phyloP scores from a whole-genome alignment of 2,797 vertebrate species.

The Oreochromis mossambicus region DNA sequence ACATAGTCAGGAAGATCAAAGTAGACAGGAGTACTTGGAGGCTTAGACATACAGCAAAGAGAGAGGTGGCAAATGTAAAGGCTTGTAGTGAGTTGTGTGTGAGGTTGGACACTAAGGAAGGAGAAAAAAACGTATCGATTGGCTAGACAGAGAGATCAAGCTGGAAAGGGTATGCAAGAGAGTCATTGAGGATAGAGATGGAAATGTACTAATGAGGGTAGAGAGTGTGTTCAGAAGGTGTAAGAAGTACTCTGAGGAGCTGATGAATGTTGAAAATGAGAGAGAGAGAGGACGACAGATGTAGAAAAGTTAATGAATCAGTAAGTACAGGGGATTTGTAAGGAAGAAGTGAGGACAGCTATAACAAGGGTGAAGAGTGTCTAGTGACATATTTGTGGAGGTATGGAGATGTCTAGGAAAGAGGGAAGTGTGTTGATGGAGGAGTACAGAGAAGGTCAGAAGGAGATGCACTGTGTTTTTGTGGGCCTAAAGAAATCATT shows the following conservation, averaged over 20 bases:
- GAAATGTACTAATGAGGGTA: not conserved
- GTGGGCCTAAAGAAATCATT: not conserved
- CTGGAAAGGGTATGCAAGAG: not conserved
- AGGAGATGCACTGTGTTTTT: not conserved
- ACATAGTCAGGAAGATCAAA: not conserved
- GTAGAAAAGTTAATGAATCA: not conserved
- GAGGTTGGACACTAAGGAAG: not conserved
- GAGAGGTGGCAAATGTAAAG: not conserved
- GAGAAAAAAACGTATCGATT: not conserved
- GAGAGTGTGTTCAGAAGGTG: not conserved
- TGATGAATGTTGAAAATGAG: not conserved
- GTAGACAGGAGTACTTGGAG: not conserved
- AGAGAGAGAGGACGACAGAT: not conserved
- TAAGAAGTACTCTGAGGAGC: not conserved
- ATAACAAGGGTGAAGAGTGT: not conserved
- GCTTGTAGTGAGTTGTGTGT: not conserved
- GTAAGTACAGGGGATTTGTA: not conserved
- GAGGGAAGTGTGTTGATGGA: not conserved
- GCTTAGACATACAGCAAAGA: not conserved
- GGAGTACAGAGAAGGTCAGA: not conserved
- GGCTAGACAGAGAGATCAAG: not conserved
- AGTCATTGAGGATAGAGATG: not conserved
- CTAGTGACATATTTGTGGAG: not conserved
- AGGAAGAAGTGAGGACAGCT: not conserved
- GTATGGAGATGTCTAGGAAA: not conserved